Percentiles rank a stretch among this genome's conserved stretches.
Evolutionary conservation across 2,888 invertebrate species (phyloP).

Genomic region (Zeuzera pyrina): DNA sequence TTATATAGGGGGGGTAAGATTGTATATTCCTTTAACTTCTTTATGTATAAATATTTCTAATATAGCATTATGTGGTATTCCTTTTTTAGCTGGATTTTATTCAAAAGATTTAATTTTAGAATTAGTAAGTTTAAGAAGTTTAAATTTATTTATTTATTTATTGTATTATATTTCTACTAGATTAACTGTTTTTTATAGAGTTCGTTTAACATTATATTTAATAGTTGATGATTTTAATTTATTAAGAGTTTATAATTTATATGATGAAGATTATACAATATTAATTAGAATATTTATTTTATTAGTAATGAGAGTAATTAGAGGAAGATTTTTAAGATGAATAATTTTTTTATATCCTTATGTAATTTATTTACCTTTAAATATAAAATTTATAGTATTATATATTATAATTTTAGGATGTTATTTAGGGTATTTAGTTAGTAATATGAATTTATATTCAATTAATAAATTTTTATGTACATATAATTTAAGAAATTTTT

Average conservation of each 20-base stretch:
- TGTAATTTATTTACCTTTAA: constrained; percentile 66
- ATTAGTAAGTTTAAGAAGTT: constrained; percentile 57
- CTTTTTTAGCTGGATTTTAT: constrained; percentile 78
- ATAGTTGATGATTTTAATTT: constrained; percentile 64
- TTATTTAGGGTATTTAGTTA: constrained; percentile 50
- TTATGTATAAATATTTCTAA: constrained; percentile 72
- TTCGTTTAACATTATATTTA: constrained; percentile 72
- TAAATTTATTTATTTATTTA: constrained; percentile 69
- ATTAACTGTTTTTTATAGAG: constrained; percentile 70
- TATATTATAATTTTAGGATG: constrained; percentile 56
- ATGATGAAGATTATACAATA: constrained; percentile 61
- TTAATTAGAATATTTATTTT: constrained; percentile 60
- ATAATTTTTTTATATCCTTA: constrained; percentile 65
- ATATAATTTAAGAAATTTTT: constrained; percentile 41
- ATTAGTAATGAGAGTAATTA: constrained; percentile 65
- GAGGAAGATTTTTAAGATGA: constrained; percentile 69
- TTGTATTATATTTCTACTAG: constrained; percentile 72
- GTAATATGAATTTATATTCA: constrained; percentile 52
- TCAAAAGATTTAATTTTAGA: constrained; percentile 77
- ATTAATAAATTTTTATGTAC: constrained; percentile 45
- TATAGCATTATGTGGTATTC: constrained; percentile 76
- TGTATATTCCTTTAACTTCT: constrained; percentile 64
- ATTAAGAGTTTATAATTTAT: constrained; percentile 56
- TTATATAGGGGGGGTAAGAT: constrained; percentile 62
- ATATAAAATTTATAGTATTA: constrained; percentile 69